These are phyloP conservation scores for Chaunax sp. DNA, from an alignment of 2,797 vertebrate genomes.

Conservation along the genomic window DNA sequence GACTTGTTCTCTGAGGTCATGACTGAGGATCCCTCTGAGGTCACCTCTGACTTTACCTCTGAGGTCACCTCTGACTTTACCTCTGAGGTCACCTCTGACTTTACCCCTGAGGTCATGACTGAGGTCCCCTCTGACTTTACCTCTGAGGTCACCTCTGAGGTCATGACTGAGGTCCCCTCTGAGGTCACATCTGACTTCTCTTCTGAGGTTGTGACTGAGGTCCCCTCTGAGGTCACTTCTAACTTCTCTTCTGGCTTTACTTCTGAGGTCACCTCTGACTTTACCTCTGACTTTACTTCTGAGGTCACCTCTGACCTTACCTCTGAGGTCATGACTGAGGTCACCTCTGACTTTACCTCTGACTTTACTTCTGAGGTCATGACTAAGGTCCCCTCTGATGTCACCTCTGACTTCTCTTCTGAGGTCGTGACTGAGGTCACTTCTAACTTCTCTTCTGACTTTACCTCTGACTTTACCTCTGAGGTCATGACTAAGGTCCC, in stretches of 20 bases:
- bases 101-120: neutral
- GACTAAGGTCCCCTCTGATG: too few species aligned
- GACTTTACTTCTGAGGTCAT: too few species aligned
- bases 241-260: too few species aligned
- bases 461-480: neutral
- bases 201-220: neutral
- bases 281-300: neutral
- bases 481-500: neutral
- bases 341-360: neutral
- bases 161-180: neutral
- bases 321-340: neutral
- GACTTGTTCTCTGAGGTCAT: too few species aligned
- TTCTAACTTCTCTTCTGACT: too few species aligned
- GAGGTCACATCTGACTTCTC: neutral
- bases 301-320: neutral
- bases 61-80: neutral
- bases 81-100: neutral
- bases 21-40: too few species aligned
- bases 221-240: neutral
- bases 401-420: neutral
- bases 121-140: too few species aligned
- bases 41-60: too few species aligned
- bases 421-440: neutral
- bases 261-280: neutral
- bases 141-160: too few species aligned